phyloP scores from a whole-genome alignment of 2,797 vertebrate genomes.

The Oreochromis mossambicus region DNA sequence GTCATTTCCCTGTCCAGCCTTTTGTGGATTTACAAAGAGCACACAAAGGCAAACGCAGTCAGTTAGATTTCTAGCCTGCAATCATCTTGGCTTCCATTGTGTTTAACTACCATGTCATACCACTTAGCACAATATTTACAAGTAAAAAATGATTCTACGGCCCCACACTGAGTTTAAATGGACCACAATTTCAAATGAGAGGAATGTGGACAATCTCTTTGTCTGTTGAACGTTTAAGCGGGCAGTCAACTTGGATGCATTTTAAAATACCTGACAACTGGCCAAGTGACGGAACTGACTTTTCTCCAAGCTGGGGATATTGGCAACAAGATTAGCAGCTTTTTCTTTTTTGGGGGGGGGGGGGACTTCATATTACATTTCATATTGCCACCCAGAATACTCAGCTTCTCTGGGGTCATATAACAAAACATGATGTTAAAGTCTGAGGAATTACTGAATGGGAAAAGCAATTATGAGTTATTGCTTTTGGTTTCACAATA shows the following conservation, averaged over 20 bases:
- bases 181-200: neutral
- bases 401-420: neutral
- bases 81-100: slow-evolving; percentile 16
- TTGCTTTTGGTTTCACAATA: neutral
- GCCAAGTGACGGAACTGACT: neutral
- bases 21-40: slow-evolving; percentile 4
- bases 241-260: slow-evolving; percentile 6
- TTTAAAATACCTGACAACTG: slow-evolving; percentile 21
- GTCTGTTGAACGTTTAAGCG: neutral
- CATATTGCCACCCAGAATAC: neutral
- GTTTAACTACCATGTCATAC: slow-evolving; percentile 24
- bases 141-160: neutral
- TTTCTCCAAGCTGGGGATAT: neutral
- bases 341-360: neutral
- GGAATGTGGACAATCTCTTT: neutral
- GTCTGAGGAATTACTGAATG: neutral
- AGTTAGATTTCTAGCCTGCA: neutral
- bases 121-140: slow-evolving; percentile 31
- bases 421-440: neutral
- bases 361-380: neutral
- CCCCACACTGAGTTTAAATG: neutral
- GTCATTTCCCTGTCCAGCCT: neutral
- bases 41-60: slow-evolving; percentile 3
- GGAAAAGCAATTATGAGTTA: neutral
- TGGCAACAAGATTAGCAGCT: neutral